phyloP scores from a whole-genome alignment of 1,140 invertebrate genomes.

The Ips typographus region DNA sequence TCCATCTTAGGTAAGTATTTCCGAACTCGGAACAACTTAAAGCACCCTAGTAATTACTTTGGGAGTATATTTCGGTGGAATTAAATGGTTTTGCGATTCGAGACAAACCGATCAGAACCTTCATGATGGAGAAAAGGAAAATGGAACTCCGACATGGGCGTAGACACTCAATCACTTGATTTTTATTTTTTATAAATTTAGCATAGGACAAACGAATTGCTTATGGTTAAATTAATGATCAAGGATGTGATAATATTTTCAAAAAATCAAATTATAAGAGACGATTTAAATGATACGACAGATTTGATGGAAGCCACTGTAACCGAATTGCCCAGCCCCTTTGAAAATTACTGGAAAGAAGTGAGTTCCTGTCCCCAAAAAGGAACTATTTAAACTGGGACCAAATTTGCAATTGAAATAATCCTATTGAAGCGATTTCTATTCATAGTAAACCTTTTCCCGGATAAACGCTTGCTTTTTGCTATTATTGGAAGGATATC shows the following conservation, averaged over 20 bases:
- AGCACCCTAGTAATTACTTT: conserved; percentile 24
- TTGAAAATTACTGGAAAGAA: conserved; percentile 32
- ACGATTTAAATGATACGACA: too few species aligned
- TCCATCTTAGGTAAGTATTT: conserved; percentile 29
- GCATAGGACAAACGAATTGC: too few species aligned
- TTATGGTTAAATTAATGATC: too few species aligned
- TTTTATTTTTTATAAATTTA: too few species aligned
- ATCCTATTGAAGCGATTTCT: conserved; percentile 32
- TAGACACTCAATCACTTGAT: not conserved
- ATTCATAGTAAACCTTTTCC: conserved; percentile 32
- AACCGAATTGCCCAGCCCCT: not conserved
- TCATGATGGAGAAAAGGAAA: conserved; percentile 11
- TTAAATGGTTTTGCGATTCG: conserved; percentile 24
- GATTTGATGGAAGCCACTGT: conserved; percentile 13
- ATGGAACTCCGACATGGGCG: conserved; percentile 7
- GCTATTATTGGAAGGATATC: conserved; percentile 17
- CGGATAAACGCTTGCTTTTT: conserved; percentile 30
- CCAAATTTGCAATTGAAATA: conserved; percentile 33
- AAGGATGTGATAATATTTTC: too few species aligned
- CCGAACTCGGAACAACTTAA: conserved; percentile 26
- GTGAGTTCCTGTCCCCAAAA: conserved; percentile 23
- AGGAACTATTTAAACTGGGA: conserved; percentile 18
- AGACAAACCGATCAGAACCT: conserved; percentile 21
- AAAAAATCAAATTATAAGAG: too few species aligned
- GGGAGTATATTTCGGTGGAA: conserved; percentile 25